phyloP scores from a whole-genome alignment of 2,888 invertebrate genomes.

The Cyclophora albipunctata region DNA sequence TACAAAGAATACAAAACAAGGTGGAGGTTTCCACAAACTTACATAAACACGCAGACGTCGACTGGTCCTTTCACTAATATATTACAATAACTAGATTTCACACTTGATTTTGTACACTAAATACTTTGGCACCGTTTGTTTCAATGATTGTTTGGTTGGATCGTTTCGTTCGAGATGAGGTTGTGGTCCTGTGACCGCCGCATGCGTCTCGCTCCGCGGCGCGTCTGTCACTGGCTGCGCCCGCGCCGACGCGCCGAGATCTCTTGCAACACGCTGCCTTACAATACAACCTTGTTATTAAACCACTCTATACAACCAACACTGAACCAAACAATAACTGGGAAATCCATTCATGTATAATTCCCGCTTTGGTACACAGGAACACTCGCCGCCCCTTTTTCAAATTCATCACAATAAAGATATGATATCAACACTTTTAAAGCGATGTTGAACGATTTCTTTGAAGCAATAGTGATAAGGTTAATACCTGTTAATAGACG shows the following conservation, averaged over 20 bases:
- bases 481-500: too few relatives aligned
- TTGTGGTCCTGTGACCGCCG: conserved; percentile 30
- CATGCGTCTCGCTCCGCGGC: conserved; percentile 62
- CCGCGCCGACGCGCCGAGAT: conserved; percentile 29
- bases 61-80: conserved; percentile 38
- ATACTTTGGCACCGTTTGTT: conserved; percentile 41
- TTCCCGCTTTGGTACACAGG: conserved; percentile 4
- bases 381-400: conserved; percentile 13
- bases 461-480: too few relatives aligned
- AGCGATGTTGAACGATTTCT: conserved; percentile 1
- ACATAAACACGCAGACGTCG: conserved; percentile 40
- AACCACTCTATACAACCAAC: conserved; percentile 4
- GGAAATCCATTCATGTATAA: conserved; percentile 5
- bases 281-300: conserved; percentile 21
- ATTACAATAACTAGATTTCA: conserved; percentile 27
- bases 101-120: conserved; percentile 34
- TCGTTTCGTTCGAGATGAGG: conserved; percentile 1
- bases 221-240: conserved; percentile 51
- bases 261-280: conserved; percentile 20
- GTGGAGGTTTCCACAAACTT: conserved; percentile 46
- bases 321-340: conserved; percentile 2
- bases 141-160: conserved; percentile 14
- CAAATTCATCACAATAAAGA: conserved; percentile 3
- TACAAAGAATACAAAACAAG: conserved; percentile 22
- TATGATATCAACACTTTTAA: conserved; percentile 3